Conservation (phyloP, 2,113 vertebrate genomes). For the Acanthochromis polyacanthus region DNA sequence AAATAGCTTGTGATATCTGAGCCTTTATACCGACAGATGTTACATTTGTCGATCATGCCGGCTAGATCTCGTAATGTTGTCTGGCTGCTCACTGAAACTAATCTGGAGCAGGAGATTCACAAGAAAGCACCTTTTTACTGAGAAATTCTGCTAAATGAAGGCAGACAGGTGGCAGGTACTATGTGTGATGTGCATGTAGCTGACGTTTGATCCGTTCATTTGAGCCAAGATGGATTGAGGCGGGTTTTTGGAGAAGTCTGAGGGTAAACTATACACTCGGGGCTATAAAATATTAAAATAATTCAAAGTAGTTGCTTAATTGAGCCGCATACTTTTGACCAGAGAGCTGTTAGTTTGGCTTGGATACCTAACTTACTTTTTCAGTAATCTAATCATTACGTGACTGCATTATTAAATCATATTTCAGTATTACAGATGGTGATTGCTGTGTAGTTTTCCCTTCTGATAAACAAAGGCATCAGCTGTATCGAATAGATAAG, state of each 20-base stretch:
- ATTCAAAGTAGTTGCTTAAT: not conserved
- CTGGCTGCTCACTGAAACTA: not conserved
- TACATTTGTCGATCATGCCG: constrained; percentile 30
- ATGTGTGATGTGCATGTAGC: not conserved
- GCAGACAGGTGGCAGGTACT: not conserved
- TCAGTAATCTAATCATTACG: no score
- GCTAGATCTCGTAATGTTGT: not conserved
- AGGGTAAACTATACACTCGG: not conserved
- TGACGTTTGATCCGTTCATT: not conserved
- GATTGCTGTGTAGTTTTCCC: not conserved
- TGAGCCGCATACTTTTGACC: no score
- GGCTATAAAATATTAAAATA: not conserved
- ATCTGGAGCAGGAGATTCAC: constrained; percentile 20
- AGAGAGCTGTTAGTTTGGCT: no score
- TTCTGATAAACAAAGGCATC: not conserved
- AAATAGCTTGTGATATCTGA: constrained; percentile 30
- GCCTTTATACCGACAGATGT: constrained; percentile 10
- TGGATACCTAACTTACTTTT: no score
- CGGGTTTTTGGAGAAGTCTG: not conserved
- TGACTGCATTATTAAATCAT: no score
- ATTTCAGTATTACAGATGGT: not conserved
- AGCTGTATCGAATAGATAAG: not conserved
- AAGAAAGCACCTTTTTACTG: not conserved
- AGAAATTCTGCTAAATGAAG: not conserved
- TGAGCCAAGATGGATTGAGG: not conserved